phyloP scores from a whole-genome alignment of 2,797 vertebrate genomes.

The Gymnopithys bicolor region DNA sequence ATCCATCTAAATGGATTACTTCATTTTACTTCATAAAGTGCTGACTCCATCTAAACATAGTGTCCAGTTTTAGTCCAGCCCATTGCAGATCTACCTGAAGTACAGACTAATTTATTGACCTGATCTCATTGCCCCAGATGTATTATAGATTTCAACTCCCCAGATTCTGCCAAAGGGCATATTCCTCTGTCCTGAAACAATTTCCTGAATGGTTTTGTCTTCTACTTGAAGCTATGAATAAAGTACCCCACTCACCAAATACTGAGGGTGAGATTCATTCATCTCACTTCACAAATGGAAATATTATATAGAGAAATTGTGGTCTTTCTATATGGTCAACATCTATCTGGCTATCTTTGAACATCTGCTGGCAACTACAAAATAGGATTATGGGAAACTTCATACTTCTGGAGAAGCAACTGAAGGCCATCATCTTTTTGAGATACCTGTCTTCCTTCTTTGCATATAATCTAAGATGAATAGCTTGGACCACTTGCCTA shows the following conservation, averaged over 20 bases:
- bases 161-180: neutral
- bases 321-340: neutral
- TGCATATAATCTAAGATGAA: neutral
- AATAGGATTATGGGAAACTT: neutral
- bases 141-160: neutral
- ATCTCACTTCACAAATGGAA: neutral
- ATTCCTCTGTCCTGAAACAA: neutral
- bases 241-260: accelerated
- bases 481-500: neutral
- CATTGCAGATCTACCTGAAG: neutral
- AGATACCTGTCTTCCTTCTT: neutral
- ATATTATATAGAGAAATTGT: neutral
- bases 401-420: neutral
- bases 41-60: neutral
- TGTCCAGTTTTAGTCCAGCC: neutral
- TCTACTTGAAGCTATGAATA: neutral
- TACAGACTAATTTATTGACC: neutral
- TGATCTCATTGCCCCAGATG: neutral
- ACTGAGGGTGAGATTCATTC: neutral
- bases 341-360: neutral
- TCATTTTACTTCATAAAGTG: neutral
- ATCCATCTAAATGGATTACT: neutral
- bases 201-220: neutral
- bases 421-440: neutral
- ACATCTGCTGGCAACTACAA: neutral